Conservation (phyloP, 2,797 vertebrate species). For the Schizopygopsis malacanthus region DNA sequence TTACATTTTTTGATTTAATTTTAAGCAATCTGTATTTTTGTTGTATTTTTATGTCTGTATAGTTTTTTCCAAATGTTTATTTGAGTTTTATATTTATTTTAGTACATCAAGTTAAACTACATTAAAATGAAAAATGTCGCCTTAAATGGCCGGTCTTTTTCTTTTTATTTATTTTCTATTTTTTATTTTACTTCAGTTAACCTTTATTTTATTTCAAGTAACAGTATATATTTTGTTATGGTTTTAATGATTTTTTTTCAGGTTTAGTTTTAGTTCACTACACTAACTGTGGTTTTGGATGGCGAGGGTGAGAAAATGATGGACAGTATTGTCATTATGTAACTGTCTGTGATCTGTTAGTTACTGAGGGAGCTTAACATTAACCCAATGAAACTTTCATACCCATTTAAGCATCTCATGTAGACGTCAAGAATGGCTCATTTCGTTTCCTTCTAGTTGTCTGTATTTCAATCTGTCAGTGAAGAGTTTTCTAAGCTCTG, state of each 20-base stretch:
- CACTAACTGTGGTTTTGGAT: neutral
- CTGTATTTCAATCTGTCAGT: slow-evolving; percentile 12
- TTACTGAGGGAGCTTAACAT: neutral
- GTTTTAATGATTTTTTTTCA: too few species aligned
- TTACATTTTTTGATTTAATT: neutral
- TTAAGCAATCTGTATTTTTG: neutral
- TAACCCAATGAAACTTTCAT: slow-evolving; percentile 15
- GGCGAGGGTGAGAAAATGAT: neutral
- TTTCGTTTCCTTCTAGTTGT: neutral
- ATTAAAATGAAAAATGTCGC: neutral
- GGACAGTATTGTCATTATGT: neutral
- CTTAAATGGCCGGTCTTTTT: too few species aligned
- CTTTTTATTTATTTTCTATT: too few species aligned
- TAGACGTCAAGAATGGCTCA: slow-evolving; percentile 17
- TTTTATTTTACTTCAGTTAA: neutral
- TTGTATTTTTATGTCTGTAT: neutral
- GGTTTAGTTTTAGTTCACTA: neutral
- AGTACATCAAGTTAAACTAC: neutral
- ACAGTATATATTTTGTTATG: neutral
- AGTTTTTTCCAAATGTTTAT: neutral
- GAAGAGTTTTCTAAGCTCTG: slow-evolving; percentile 3
- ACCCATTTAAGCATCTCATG: slow-evolving; percentile 36
- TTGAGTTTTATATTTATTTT: neutral
- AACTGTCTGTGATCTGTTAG: neutral
- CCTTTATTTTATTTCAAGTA: neutral